A percentile compares a stretch with the other conserved stretches of the same genome.
phyloP scores from a whole-genome alignment of 2,797 vertebrate genomes.

The Periophthalmus magnuspinnatus region DNA sequence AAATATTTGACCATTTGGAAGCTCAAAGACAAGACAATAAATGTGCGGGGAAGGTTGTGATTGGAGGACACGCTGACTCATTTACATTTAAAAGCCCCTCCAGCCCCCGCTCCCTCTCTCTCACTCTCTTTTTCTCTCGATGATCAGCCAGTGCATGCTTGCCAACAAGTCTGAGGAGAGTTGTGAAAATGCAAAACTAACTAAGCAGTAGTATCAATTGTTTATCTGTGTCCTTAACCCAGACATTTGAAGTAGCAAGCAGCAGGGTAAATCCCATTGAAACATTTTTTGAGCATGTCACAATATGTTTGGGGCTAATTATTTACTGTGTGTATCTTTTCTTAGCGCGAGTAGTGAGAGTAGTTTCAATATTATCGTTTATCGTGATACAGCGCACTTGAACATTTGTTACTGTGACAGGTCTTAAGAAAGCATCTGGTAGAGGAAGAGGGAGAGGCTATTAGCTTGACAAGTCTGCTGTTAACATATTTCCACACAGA shows the following conservation, averaged over 20 bases:
- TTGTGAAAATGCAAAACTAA: conserved; percentile 19
- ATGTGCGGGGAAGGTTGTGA: conserved; percentile 23
- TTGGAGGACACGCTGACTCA: conserved; percentile 18
- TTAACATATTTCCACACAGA: conserved; percentile 54
- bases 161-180: conserved; percentile 26
- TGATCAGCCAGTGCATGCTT: conserved; percentile 37
- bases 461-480: conserved; percentile 42
- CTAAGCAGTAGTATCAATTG: conserved; percentile 28
- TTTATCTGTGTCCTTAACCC: conserved; percentile 29
- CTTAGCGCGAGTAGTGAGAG: no score
- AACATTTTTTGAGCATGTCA: background rate
- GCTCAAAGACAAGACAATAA: conserved; percentile 56
- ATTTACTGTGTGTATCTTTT: no score
- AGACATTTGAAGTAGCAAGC: background rate
- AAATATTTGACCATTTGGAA: conserved; percentile 62
- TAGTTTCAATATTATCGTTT: no score
- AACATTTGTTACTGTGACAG: background rate
- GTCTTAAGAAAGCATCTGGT: conserved; percentile 58
- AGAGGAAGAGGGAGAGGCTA: conserved; percentile 25
- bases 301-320: no score
- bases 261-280: conserved; percentile 1
- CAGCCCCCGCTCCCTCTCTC: conserved; percentile 8
- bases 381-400: no score
- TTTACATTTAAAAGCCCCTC: conserved; percentile 50
- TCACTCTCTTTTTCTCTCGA: conserved; percentile 4